Evolutionary conservation across 1,140 invertebrate species (phyloP), one percentile per base, ranked within the genome.

Genomic region (Anagrus nilaparvatae): DNA sequence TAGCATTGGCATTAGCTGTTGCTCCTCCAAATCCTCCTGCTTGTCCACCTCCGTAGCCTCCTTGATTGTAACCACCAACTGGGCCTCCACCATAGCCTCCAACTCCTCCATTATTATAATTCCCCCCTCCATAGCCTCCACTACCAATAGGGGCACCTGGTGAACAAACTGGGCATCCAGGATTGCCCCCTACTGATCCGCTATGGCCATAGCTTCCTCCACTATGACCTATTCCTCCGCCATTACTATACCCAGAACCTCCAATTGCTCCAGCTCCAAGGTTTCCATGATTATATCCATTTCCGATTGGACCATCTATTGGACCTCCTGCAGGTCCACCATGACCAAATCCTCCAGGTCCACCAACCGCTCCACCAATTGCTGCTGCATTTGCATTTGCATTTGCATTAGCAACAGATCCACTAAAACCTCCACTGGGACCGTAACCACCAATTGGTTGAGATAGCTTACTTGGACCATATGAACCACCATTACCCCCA

Each of bases 51-150:
- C 33, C 43, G 6, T 33, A 16, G 9, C 19, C 37, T 16, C 34
- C 38, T 23, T 17, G 20, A n/a, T 30, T 14, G 13, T 34, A 38
- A 13, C 32, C 36, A n/a, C 6, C 16, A 18, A 45, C 43, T 33
- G 43, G 19, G 5, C 12, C 12, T 10, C 20, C 18, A n/a, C 46
- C 45, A 6, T 19, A 29, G 10, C 46, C 49, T 19, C 43, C 43
- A 2, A 3, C 8, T 7, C 20, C 24, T n/a, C 20, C n/a, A 4
- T 19, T 4, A 10, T 17, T 25, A 8, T 41, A 45, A 6, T 13
- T 4, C 1, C 34, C 30, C 23, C 28, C 23, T 27, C 40, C 43
- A 6, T 21, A 17, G 3, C 46, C 46, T 14, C 52, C 48, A 2
- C 2, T 3, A 20, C 43, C 41, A 3, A 14, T 19, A 10, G 16